A percentile compares a stretch with the other conserved stretches of the same genome.
Evolutionary conservation across 2,888 invertebrate species (phyloP).

Genomic region (Drosophila dives): DNA sequence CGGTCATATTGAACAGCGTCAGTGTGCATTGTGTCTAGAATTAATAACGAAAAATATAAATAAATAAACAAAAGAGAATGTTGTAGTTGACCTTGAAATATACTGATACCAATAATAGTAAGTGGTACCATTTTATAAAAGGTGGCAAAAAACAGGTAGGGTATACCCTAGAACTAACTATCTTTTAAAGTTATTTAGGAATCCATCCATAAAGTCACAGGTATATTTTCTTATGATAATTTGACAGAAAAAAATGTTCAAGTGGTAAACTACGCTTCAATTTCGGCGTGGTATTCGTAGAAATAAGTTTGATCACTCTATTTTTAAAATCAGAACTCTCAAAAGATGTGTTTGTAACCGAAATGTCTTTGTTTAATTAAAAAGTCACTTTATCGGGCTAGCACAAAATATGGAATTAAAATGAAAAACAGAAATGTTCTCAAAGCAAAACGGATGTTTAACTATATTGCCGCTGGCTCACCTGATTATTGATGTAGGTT

Average conservation of each 20-base stretch:
- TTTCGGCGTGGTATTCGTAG: too few species aligned
- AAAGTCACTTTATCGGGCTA: too few species aligned
- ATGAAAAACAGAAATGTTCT: constrained; percentile 15
- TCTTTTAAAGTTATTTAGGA: too few species aligned
- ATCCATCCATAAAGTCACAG: background rate
- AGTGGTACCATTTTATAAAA: background rate
- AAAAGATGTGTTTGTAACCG: too few species aligned
- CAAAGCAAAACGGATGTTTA: constrained; percentile 5
- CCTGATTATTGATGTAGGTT: constrained; percentile 90
- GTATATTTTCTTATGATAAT: too few species aligned
- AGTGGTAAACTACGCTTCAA: too few species aligned
- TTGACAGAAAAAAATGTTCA: too few species aligned
- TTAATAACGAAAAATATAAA: background rate
- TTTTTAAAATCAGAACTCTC: too few species aligned
- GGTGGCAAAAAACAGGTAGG: too few species aligned
- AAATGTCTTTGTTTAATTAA: too few species aligned
- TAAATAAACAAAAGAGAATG: background rate
- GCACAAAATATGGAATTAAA: constrained; percentile 48
- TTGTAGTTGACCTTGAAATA: background rate
- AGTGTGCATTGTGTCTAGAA: constrained; percentile 92
- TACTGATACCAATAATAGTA: background rate
- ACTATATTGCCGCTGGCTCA: constrained; percentile 77
- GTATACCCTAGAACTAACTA: too few species aligned
- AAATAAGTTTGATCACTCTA: too few species aligned
- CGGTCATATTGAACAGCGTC: constrained; percentile 93